phyloP scores from a whole-genome alignment of 53 echinoderm and acorn worm species.

The Antedon mediterranea region DNA sequence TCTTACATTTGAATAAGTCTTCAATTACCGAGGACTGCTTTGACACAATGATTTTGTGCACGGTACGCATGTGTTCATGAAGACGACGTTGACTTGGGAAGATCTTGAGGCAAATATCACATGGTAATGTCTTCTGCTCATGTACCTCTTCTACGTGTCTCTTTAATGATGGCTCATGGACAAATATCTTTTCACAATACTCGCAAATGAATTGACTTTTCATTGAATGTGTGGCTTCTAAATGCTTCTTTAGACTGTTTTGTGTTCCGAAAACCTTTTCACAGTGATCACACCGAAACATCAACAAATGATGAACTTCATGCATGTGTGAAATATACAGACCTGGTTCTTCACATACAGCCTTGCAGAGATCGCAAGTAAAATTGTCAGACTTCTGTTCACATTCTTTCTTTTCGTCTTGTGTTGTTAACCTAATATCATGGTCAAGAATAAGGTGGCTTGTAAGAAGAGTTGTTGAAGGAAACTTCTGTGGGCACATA shows the following conservation, averaged over 20 bases:
- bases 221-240: slow-evolving; percentile 18
- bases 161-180: not conserved
- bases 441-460: not conserved
- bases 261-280: slow-evolving; percentile 10
- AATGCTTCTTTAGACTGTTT: slow-evolving; percentile 5
- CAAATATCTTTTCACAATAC: slow-evolving; percentile 13
- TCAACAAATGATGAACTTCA: not conserved
- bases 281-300: slow-evolving; percentile 16
- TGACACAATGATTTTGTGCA: not conserved
- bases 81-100: not conserved
- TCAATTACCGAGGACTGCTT: not conserved
- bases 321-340: slow-evolving; percentile 1
- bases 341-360: not conserved
- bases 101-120: not conserved
- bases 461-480: not conserved
- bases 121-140: not conserved
- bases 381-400: slow-evolving; percentile 6
- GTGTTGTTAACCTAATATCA: not conserved
- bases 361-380: slow-evolving; percentile 1
- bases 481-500: not conserved
- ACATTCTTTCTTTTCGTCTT: not conserved
- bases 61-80: not conserved
- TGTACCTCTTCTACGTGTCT: not conserved
- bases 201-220: slow-evolving; percentile 4
- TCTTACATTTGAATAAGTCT: not conserved